Evolutionary conservation across 2,113 vertebrate species (phyloP).

Genomic region (Felis chaus): DNA sequence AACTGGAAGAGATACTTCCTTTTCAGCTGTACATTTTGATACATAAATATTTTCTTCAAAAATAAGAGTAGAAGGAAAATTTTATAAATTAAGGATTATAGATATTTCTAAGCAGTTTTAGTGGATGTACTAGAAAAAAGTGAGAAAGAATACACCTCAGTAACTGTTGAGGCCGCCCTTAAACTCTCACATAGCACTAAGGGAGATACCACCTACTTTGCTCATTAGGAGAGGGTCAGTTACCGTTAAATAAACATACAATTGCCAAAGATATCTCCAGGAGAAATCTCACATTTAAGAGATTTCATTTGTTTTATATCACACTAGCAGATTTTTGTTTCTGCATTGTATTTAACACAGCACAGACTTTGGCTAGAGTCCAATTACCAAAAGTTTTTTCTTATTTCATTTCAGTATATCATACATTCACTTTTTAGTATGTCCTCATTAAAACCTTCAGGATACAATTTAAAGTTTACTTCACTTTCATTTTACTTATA

Average conservation of each 20-base stretch:
- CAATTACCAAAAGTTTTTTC: background rate
- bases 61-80: constrained; percentile 21
- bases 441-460: constrained; percentile 29
- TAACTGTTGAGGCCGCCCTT: background rate
- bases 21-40: constrained; percentile 20
- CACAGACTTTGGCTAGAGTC: background rate
- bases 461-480: constrained; percentile 41
- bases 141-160: background rate
- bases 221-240: background rate
- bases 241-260: background rate
- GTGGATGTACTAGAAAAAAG: background rate
- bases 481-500: constrained; percentile 57
- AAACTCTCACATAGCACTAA: background rate
- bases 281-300: background rate
- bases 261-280: background rate
- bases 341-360: background rate
- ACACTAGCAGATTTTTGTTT: constrained; percentile 8
- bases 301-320: constrained; percentile 29
- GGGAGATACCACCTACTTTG: background rate
- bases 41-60: background rate
- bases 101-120: constrained; percentile 6
- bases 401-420: constrained; percentile 5
- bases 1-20: background rate
- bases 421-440: constrained; percentile 19
- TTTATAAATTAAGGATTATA: background rate